Evolutionary conservation across 2,888 invertebrate genomes (phyloP).

Genomic region (Copidosoma aretas): DNA sequence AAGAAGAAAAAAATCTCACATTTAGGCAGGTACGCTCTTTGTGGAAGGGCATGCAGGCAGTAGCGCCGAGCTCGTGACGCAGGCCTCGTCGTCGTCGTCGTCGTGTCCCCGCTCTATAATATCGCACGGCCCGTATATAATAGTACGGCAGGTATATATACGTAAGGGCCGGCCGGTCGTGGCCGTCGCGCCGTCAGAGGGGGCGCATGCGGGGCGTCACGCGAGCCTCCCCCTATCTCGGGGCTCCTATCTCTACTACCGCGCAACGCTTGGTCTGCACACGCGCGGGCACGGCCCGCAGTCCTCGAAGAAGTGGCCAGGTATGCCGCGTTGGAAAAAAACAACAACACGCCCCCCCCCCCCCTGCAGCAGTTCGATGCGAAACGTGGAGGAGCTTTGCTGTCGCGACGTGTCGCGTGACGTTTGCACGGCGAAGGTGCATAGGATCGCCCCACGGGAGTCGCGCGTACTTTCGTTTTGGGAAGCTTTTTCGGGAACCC

Average conservation of each 20-base stretch:
- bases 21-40: too few relatives aligned
- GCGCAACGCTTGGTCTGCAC: too few relatives aligned
- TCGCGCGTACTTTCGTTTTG: background rate
- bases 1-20: too few relatives aligned
- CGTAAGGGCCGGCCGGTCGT: conserved; percentile 7
- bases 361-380: background rate
- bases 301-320: background rate
- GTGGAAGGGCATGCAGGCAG: too few relatives aligned
- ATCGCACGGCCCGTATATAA: conserved; percentile 1
- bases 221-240: conserved; percentile 34
- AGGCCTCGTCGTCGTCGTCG: conserved; percentile 22
- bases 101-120: conserved; percentile 34
- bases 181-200: background rate
- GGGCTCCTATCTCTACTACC: conserved; percentile 16
- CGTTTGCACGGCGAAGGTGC: too few relatives aligned
- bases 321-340: too few relatives aligned
- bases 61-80: too few relatives aligned
- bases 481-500: too few relatives aligned
- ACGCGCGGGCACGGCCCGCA: too few relatives aligned
- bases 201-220: background rate
- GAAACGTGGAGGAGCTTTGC: background rate
- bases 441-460: background rate
- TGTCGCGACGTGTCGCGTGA: background rate
- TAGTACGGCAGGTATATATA: too few relatives aligned
- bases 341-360: background rate